These are phyloP conservation scores for Amazona vittata DNA, from an alignment of 2,113 vertebrate species.

Conservation along the genomic window DNA sequence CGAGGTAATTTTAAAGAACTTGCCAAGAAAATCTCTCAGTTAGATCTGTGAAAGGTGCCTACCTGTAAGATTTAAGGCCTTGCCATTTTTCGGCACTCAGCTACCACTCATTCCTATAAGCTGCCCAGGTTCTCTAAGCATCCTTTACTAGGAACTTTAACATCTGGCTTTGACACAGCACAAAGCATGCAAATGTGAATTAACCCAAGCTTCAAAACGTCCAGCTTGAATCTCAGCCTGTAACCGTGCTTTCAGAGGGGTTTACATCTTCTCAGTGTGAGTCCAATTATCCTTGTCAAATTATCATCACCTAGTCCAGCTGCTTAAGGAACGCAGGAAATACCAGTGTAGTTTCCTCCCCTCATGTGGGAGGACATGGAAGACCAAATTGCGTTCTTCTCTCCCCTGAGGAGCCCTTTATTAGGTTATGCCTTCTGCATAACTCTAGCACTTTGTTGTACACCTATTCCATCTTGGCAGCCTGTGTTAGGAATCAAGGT, in stretches of 20 bases:
- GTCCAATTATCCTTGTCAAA: neutral
- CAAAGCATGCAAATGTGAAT: neutral
- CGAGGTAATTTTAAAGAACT: neutral
- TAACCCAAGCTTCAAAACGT: neutral
- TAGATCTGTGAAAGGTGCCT: neutral
- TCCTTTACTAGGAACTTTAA: neutral
- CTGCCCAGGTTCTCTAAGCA: neutral
- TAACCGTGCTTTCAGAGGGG: neutral
- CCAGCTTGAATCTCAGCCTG: neutral
- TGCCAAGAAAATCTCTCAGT: neutral
- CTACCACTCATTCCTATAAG: neutral
- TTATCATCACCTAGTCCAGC: neutral
- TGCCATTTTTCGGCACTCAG: neutral
- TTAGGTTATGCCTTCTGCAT: neutral
- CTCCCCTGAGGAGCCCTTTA: neutral
- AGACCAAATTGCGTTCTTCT: accelerated
- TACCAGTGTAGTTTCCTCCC: accelerated
- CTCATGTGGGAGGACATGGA: too few species aligned
- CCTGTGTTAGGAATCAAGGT: neutral
- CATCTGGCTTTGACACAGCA: neutral
- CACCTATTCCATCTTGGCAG: neutral
- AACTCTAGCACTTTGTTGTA: neutral
- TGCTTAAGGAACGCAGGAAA: neutral
- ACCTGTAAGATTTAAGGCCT: neutral
- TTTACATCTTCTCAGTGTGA: neutral